Evolutionary conservation across 1,140 invertebrate genomes (phyloP).

Genomic region (Lethrus apterus): DNA sequence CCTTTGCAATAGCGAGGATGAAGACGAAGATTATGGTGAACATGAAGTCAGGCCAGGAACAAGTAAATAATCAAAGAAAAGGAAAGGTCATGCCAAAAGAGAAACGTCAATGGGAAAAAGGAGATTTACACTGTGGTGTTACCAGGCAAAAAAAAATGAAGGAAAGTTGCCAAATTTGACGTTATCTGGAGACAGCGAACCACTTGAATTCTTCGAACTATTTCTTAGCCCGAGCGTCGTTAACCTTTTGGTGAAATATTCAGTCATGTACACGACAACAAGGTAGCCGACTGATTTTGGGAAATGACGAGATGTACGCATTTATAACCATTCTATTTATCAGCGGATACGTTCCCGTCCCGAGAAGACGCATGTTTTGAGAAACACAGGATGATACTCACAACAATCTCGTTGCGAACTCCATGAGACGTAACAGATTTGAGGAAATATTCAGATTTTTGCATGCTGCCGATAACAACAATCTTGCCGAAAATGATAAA

Average conservation of each 20-base stretch:
- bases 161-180: too few species aligned
- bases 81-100: too few species aligned
- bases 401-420: background rate
- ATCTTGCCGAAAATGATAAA: background rate
- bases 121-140: background rate
- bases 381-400: background rate
- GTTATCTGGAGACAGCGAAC: background rate
- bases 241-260: background rate
- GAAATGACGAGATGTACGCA: background rate
- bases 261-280: background rate
- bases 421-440: slow-evolving; percentile 6
- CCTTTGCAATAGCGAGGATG: background rate
- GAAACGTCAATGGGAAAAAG: background rate
- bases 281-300: background rate
- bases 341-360: background rate
- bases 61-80: too few species aligned
- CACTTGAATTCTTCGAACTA: background rate
- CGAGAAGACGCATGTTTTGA: background rate
- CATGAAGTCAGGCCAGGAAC: too few species aligned
- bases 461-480: background rate
- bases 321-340: background rate
- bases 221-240: background rate
- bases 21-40: too few species aligned
- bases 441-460: background rate
- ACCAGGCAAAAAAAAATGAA: background rate